A percentile compares a stretch with the other conserved stretches of the same genome.
phyloP scores from a whole-genome alignment of 2,888 invertebrate genomes.

The Thymelicus lineola region DNA sequence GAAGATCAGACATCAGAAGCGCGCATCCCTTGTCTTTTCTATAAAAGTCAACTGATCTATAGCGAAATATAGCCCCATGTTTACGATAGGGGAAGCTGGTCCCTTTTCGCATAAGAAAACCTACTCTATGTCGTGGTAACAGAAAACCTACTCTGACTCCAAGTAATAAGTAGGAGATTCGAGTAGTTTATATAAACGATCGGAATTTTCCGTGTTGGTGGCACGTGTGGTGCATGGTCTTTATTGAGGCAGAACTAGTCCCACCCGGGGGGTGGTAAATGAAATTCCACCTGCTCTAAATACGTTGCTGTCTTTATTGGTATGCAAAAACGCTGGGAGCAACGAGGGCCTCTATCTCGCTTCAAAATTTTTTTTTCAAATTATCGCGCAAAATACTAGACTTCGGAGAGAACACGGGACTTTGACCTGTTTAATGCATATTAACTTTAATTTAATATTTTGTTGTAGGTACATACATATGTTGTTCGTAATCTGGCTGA shows the following conservation, averaged over 20 bases:
- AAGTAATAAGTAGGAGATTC: slow-evolving; percentile 38
- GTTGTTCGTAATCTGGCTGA: too few species aligned
- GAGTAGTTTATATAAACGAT: slow-evolving; percentile 46
- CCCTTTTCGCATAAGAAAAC: slow-evolving; percentile 69
- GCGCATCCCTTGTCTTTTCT: slow-evolving; percentile 11
- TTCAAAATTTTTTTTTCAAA: slow-evolving; percentile 7
- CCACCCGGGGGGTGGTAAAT: slow-evolving; percentile 68
- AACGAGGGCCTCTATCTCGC: slow-evolving; percentile 38
- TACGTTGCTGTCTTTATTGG: slow-evolving; percentile 65
- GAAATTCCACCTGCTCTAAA: slow-evolving; percentile 77
- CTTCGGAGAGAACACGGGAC: too few species aligned
- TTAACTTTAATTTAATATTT: too few species aligned
- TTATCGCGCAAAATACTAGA: slow-evolving; percentile 4
- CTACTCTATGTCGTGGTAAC: slow-evolving; percentile 42
- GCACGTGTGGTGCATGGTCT: slow-evolving; percentile 79
- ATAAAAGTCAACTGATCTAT: slow-evolving; percentile 53
- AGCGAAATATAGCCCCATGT: slow-evolving; percentile 71
- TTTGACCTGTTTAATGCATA: too few species aligned
- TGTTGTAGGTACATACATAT: too few species aligned
- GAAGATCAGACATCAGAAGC: not conserved
- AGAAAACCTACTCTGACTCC: slow-evolving; percentile 51
- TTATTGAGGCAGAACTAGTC: slow-evolving; percentile 74
- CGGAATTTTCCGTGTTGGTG: slow-evolving; percentile 75
- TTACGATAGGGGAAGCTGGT: slow-evolving; percentile 76
- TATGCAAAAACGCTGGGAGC: slow-evolving; percentile 60